These are phyloP conservation scores for Romanogobio albipinnatus DNA, from an alignment of 2,113 vertebrate genomes.

Conservation along the genomic window DNA sequence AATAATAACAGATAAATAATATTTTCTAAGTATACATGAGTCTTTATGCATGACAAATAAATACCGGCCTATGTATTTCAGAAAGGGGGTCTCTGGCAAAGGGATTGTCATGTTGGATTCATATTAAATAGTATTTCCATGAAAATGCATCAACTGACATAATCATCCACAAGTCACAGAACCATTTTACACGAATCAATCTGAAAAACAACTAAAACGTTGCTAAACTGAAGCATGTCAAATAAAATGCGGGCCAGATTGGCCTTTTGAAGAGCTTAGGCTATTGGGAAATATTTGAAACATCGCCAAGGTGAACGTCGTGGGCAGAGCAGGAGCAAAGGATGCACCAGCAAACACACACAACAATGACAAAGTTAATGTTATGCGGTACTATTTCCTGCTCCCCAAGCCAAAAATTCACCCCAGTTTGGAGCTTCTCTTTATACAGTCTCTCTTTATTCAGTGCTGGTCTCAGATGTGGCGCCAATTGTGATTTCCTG, in stretches of 20 bases:
- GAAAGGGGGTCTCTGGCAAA: background rate
- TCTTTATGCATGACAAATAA: background rate
- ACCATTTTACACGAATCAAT: background rate
- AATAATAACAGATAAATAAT: background rate
- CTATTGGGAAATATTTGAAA: slow-evolving; percentile 45
- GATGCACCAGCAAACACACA: slow-evolving; percentile 36
- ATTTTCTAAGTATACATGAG: background rate
- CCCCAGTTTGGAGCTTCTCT: slow-evolving; percentile 20
- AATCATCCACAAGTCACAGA: background rate
- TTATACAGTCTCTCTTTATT: slow-evolving; percentile 41
- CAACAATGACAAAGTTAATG: slow-evolving; percentile 48
- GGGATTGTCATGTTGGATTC: background rate
- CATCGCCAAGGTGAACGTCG: slow-evolving; percentile 43
- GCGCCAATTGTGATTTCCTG: slow-evolving; percentile 53
- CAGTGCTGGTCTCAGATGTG: slow-evolving; percentile 46
- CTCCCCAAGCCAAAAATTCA: slow-evolving; percentile 40
- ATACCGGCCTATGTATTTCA: background rate
- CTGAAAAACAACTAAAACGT: background rate
- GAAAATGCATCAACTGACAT: background rate
- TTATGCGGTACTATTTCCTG: slow-evolving; percentile 55
- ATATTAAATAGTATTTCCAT: background rate
- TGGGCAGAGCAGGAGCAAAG: slow-evolving; percentile 41
- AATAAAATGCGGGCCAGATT: background rate
- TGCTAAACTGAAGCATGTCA: background rate
- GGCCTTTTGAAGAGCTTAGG: background rate